A percentile compares a stretch with the other conserved stretches of the same genome.
Conservation (phyloP, 1,140 invertebrate species). For the Brachionus paranguensis region DNA sequence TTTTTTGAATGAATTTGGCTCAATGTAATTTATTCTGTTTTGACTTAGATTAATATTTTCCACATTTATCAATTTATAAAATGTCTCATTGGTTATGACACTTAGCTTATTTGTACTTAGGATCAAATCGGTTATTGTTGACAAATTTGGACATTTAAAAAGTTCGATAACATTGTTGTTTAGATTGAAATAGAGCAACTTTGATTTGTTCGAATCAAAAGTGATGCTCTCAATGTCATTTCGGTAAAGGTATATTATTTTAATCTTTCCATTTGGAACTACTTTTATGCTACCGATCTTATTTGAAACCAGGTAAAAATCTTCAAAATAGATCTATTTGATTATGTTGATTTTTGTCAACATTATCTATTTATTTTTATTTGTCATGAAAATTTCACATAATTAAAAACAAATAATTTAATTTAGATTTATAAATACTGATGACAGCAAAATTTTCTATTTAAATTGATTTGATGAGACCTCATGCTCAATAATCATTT, state of each 20-base stretch:
- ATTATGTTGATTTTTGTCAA: no score
- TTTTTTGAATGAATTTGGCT: not conserved
- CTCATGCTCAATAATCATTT: no score
- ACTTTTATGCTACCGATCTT: not conserved
- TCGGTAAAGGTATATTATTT: not conserved
- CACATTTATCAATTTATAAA: not conserved
- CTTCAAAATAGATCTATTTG: not conserved
- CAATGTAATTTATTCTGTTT: not conserved
- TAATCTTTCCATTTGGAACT: not conserved
- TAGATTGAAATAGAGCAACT: not conserved
- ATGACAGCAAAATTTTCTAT: no score
- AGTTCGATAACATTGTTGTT: not conserved
- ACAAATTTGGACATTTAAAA: not conserved
- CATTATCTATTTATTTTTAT: no score
- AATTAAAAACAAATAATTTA: no score
- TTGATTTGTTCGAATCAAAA: not conserved
- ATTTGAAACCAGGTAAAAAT: not conserved
- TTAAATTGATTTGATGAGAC: no score
- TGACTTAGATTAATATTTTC: not conserved
- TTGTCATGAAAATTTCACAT: no score
- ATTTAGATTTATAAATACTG: no score
- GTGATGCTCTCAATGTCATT: not conserved
- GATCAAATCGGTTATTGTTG: not conserved
- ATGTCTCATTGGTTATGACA: not conserved
- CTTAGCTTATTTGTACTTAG: not conserved